phyloP scores from a whole-genome alignment of 2,888 invertebrate genomes.

The Cylindroiulus punctatus region DNA sequence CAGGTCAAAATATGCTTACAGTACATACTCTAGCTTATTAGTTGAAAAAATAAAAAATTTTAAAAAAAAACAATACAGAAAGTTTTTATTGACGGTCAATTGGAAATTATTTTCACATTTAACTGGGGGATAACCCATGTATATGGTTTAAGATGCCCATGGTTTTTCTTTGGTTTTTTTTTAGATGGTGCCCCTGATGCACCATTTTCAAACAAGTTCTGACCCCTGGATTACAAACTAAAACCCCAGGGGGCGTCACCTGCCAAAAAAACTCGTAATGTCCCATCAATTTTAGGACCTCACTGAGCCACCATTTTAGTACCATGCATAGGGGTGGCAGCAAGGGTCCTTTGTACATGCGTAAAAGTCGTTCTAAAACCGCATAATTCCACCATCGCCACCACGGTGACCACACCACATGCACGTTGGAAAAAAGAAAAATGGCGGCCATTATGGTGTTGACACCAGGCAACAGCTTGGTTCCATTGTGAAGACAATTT shows the following conservation, averaged over 20 bases:
- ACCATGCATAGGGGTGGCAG: background rate
- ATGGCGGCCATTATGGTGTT: slow-evolving; percentile 1
- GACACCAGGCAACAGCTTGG: slow-evolving; percentile 2
- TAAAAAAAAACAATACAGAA: too few relatives aligned
- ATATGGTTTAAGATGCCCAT: background rate
- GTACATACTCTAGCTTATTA: too few relatives aligned
- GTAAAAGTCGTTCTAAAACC: background rate
- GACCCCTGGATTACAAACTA: background rate
- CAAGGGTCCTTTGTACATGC: background rate
- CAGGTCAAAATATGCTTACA: too few relatives aligned
- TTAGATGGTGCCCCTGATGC: background rate
- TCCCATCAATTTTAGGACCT: background rate
- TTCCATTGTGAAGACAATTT: background rate
- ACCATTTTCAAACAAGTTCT: background rate
- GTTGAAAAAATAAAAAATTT: too few relatives aligned
- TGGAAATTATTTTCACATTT: too few relatives aligned
- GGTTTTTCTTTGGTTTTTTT: background rate
- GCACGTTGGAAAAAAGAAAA: background rate
- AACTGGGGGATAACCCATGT: background rate
- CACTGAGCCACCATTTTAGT: background rate
- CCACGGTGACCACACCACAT: background rate
- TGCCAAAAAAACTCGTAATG: background rate
- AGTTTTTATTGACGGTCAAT: too few relatives aligned
- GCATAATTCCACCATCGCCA: background rate
- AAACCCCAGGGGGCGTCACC: background rate